These are phyloP conservation scores for Uropsilus gracilis DNA, from an alignment of 2,113 vertebrate genomes.

Conservation along the genomic window DNA sequence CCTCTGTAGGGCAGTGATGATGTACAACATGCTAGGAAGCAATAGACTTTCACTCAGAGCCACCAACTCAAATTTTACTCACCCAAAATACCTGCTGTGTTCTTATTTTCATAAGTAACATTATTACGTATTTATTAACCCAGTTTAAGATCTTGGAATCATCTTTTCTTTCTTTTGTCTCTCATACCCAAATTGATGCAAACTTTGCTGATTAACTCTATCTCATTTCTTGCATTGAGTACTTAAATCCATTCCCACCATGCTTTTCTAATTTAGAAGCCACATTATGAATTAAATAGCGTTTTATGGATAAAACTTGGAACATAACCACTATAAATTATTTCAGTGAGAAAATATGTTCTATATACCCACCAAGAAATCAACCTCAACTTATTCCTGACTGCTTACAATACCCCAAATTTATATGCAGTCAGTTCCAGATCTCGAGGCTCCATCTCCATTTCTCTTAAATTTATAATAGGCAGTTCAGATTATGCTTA, in stretches of 20 bases:
- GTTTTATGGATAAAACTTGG: background rate
- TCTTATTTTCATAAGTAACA: background rate
- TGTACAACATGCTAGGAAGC: background rate
- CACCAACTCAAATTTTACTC: background rate
- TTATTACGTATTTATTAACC: background rate
- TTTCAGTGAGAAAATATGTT: background rate
- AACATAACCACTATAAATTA: background rate
- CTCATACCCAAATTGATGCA: background rate
- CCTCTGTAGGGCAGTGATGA: background rate
- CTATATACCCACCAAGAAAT: background rate
- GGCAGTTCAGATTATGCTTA: background rate
- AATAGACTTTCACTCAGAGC: background rate
- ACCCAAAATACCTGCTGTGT: background rate
- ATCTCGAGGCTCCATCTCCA: background rate
- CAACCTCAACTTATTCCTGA: background rate
- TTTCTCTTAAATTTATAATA: background rate
- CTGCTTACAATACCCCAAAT: background rate
- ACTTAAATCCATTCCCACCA: background rate
- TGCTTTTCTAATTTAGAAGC: background rate
- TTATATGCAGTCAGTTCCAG: background rate
- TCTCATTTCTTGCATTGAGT: background rate
- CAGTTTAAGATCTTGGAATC: background rate
- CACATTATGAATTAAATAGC: background rate
- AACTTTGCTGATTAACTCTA: background rate
- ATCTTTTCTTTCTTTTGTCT: background rate